Conservation (phyloP, 1,140 invertebrate species). For the Eueides isabella region DNA sequence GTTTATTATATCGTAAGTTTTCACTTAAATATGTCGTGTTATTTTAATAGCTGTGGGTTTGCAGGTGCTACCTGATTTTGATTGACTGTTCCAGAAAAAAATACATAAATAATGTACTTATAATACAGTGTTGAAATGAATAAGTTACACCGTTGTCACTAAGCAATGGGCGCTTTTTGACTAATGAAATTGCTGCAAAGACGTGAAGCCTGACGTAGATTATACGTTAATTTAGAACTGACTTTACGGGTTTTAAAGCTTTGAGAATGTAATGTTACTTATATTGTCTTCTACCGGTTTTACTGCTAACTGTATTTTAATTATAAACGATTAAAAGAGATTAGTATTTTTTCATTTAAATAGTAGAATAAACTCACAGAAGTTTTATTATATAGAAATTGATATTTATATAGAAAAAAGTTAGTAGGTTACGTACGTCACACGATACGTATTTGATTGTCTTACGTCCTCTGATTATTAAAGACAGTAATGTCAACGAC, state of each 20-base stretch:
- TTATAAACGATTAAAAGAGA: not conserved
- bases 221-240: slow-evolving; percentile 28
- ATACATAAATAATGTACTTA: not conserved
- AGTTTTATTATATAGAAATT: no score
- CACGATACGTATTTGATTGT: no score
- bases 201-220: slow-evolving; percentile 20
- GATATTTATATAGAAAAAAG: no score
- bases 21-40: no score
- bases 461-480: no score
- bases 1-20: no score
- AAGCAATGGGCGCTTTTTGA: slow-evolving; percentile 39
- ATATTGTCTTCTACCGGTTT: not conserved
- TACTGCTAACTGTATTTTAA: not conserved
- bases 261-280: slow-evolving; percentile 12
- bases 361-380: no score
- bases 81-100: not conserved
- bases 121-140: slow-evolving; percentile 44
- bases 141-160: slow-evolving; percentile 34
- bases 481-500: no score
- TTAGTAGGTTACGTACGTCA: no score
- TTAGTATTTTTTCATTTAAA: no score
- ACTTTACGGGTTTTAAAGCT: slow-evolving; percentile 19
- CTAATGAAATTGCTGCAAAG: slow-evolving; percentile 52
- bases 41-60: no score
- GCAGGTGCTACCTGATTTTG: no score